Percentiles rank a stretch among this genome's conserved stretches.
Conservation (phyloP, 2,113 vertebrate species). For the Oreochromis tanganicae region DNA sequence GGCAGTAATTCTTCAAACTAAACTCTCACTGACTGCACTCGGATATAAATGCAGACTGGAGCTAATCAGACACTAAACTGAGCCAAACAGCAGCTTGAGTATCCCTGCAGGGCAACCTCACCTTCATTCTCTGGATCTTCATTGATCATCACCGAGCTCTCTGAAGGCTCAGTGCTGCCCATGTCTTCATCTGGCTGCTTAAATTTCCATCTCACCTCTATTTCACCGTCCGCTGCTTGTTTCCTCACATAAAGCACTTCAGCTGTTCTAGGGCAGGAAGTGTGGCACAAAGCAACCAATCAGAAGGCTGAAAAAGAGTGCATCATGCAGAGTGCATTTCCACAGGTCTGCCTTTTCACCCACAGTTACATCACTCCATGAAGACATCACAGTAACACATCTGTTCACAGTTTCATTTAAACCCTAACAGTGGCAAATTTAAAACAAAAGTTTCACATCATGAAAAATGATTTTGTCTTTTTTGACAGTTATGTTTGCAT, state of each 20-base stretch:
- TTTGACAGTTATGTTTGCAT: not conserved
- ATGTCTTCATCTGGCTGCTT: not conserved
- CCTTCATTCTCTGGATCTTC: not conserved
- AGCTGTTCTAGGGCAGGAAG: not conserved
- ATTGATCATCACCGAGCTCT: not conserved
- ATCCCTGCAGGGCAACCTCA: not conserved
- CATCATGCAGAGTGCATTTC: not conserved
- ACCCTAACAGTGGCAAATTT: not conserved
- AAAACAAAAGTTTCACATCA: not conserved
- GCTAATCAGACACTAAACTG: not conserved
- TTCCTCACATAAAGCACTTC: not conserved
- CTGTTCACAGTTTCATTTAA: not conserved
- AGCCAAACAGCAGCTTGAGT: not conserved
- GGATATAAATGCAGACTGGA: not conserved
- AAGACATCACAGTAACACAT: accelerated
- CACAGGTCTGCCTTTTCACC: not conserved
- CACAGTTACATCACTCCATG: accelerated
- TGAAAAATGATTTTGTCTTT: not conserved
- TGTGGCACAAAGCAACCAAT: not conserved
- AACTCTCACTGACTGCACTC: not conserved
- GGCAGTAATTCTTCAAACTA: not conserved
- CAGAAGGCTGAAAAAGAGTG: not conserved
- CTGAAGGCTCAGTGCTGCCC: not conserved
- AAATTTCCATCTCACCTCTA: not conserved
- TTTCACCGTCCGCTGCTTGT: not conserved